Evolutionary conservation across 2,888 invertebrate genomes (phyloP).

Genomic region (Crematogaster levior): DNA sequence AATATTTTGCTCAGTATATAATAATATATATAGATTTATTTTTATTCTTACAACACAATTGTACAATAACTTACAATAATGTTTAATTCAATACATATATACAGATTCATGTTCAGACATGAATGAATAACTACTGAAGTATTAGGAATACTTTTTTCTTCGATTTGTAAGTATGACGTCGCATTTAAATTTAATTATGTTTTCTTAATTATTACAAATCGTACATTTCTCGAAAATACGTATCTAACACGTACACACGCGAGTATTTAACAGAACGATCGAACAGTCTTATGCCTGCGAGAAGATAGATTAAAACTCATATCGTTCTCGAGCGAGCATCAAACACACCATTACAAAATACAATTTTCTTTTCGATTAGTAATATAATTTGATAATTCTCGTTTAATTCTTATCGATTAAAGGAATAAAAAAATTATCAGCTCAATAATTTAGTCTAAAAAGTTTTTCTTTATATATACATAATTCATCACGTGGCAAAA

Average conservation of each 20-base stretch:
- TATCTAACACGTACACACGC: background rate
- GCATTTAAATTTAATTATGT: background rate
- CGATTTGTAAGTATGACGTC: constrained; percentile 17
- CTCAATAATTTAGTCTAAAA: background rate
- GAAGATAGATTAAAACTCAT: background rate
- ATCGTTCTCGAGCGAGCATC: background rate
- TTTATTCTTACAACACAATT: constrained; percentile 65
- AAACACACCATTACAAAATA: background rate
- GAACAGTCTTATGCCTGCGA: constrained; percentile 8
- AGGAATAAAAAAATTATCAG: background rate
- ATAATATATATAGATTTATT: constrained; percentile 34
- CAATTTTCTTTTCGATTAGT: background rate
- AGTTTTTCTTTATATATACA: background rate
- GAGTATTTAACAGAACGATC: constrained; percentile 43
- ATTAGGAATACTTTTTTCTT: constrained; percentile 32
- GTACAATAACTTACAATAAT: constrained; percentile 69
- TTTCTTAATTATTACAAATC: constrained; percentile 17
- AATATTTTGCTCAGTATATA: background rate
- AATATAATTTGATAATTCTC: constrained; percentile 9
- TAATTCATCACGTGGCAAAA: background rate
- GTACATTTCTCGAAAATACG: constrained; percentile 44
- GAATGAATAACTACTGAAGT: constrained; percentile 10
- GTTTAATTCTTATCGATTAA: background rate
- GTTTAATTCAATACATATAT: constrained; percentile 67
- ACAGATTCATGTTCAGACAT: constrained; percentile 57